Base-by-base conservation (phyloP, 2,113 vertebrate species). In the Laticauda colubrina region DNA sequence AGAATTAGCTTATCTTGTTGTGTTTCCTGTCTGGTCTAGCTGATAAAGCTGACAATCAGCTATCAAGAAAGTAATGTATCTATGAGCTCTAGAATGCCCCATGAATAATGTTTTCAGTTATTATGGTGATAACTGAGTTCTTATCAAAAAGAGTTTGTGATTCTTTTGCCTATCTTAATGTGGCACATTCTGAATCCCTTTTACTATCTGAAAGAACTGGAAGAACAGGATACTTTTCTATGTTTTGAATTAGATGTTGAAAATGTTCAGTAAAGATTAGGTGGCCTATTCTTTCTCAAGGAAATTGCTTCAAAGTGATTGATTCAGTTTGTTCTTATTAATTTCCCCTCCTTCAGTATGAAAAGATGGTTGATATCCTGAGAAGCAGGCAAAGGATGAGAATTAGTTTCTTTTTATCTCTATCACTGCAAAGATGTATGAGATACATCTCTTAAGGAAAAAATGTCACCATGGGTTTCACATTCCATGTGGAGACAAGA, bases 301-400 rank as follows among this genome's bases (percentile, higher is more conserved):
- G 98, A 98, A 98, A 98, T 98, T 98, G 97, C 97, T 98, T 98
- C 96, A 97, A 98, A 97, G 97, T 98, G 97, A 96, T 98, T 98
- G 97, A 97, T 98, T 97, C 97, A 96, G 97, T 97, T 97, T 96
- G 96, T 97, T 97, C 97, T 97, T 97, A 97, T 98, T 98, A 97
- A 98, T 98, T 98, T 98, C 97, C 97, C 98, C 94, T 96, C 95
- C 94, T 54, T 95, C 96, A 97, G 97, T 97, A 96, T 97, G 96
- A 94, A 93, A 97, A 97, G 97, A 97, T 97, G 97, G 97, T 97
- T 98, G 96, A 97, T 98, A 98, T 97, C 97, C 97, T 96, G 96
- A 96, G 95, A 96, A 93, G 96, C 97, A 97, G 97, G 94, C 96
- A 95, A 96, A 93, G 95, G 96, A 97, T 95, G 95, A 97, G 97